Percentiles rank a stretch among this genome's conserved stretches.
These are phyloP conservation scores for Opisthocomus hoazin DNA, from an alignment of 2,113 vertebrate species.

Conservation along the genomic window DNA sequence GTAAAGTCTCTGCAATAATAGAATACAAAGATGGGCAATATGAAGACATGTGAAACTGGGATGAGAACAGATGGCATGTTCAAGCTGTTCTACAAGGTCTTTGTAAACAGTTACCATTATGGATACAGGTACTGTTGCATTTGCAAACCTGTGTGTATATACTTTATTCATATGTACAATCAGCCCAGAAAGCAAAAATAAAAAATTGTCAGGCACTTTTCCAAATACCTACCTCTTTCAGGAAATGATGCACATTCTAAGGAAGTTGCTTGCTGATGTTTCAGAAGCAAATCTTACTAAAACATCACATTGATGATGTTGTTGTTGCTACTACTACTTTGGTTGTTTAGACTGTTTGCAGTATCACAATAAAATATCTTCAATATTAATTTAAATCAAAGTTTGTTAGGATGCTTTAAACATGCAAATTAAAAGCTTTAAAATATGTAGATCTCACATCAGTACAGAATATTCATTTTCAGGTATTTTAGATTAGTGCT, in stretches of 20 bases:
- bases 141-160: neutral
- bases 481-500: neutral
- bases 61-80: neutral
- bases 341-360: neutral
- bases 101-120: neutral
- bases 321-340: neutral
- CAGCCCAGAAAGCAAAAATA: neutral
- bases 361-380: neutral
- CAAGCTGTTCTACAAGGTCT: neutral
- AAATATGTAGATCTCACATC: neutral
- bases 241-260: slow-evolving; percentile 1
- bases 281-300: neutral
- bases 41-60: neutral
- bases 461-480: neutral
- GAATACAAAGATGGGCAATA: neutral
- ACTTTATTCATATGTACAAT: neutral
- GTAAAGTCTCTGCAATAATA: neutral
- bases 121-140: neutral
- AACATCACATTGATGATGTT: neutral
- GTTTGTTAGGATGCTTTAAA: neutral
- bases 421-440: neutral
- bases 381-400: neutral
- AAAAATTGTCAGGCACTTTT: neutral
- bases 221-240: neutral
- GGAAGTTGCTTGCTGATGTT: slow-evolving; percentile 19